Conservation (phyloP, 2,797 vertebrate species). For the Falco naumanni region DNA sequence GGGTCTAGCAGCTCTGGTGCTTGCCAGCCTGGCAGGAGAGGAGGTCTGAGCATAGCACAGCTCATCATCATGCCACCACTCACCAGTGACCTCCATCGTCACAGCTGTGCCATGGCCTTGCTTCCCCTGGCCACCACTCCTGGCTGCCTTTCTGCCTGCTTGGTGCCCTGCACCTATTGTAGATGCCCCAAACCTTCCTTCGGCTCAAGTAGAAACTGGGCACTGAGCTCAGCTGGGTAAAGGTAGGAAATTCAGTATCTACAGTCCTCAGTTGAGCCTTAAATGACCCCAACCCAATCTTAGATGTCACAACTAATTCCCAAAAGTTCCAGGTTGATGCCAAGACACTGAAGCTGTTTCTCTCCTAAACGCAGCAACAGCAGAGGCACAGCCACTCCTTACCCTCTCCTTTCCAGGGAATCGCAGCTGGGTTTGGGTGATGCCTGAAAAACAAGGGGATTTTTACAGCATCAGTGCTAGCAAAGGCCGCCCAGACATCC, state of each 20-base stretch:
- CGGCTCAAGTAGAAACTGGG: neutral
- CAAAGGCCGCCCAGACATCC: neutral
- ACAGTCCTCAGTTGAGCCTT: neutral
- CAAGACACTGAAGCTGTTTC: neutral
- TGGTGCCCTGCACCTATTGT: too few relatives aligned
- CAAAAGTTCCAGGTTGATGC: neutral
- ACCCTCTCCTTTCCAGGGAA: neutral
- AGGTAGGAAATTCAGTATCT: neutral
- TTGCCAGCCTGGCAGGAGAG: neutral
- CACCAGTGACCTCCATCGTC: neutral
- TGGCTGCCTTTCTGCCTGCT: neutral
- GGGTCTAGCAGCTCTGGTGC: neutral
- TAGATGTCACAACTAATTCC: neutral
- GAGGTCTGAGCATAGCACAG: neutral
- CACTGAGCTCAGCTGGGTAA: neutral
- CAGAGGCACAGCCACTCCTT: neutral
- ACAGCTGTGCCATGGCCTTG: rapidly evolving
- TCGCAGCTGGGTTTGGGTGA: neutral
- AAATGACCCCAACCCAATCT: neutral
- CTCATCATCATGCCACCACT: neutral
- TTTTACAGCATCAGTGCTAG: neutral
- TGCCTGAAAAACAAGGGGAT: rapidly evolving
- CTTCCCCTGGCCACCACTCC: neutral
- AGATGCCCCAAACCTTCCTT: neutral
- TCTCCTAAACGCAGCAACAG: neutral